Evolutionary conservation across 2,797 vertebrate genomes (phyloP).

Genomic region (Sylvia borin): DNA sequence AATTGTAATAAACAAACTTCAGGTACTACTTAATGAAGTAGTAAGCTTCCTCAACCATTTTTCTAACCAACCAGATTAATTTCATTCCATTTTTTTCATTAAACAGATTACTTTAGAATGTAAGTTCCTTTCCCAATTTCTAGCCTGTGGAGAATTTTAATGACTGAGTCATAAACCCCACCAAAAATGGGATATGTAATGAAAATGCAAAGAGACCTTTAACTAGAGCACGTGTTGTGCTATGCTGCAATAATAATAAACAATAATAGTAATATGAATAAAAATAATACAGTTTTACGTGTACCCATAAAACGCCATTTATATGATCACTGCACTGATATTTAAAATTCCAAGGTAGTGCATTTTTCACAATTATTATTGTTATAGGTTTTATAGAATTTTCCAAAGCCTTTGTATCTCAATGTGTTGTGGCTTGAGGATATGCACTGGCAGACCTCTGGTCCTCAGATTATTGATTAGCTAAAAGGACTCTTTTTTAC

Average conservation of each 20-base stretch:
- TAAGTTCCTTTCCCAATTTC: constrained; percentile 19
- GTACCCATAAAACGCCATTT: constrained; percentile 40
- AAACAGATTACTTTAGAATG: constrained; percentile 5
- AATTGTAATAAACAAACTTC: neutral
- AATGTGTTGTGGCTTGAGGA: neutral
- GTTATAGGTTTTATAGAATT: constrained; percentile 26
- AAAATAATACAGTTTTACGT: constrained; percentile 42
- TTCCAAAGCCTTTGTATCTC: constrained; percentile 37
- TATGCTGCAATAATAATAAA: constrained; percentile 44
- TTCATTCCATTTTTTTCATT: neutral
- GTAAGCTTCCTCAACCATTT: neutral
- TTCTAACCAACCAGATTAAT: constrained; percentile 9
- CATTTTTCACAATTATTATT: constrained; percentile 62
- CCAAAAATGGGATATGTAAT: constrained; percentile 13
- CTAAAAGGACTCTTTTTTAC: neutral
- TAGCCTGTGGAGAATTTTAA: constrained; percentile 54
- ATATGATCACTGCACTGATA: constrained; percentile 31
- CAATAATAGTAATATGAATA: constrained; percentile 36
- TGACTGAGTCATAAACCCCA: constrained; percentile 47
- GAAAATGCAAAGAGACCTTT: constrained; percentile 4
- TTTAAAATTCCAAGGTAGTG: constrained; percentile 26
- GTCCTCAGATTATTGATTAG: constrained; percentile 20
- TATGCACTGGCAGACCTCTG: neutral
- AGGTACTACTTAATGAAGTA: neutral
- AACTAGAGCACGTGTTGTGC: neutral